Percentiles rank a stretch among this genome's conserved stretches.
phyloP scores from a whole-genome alignment of 2,888 invertebrate genomes.

The Caenorhabditis zanzibari region DNA sequence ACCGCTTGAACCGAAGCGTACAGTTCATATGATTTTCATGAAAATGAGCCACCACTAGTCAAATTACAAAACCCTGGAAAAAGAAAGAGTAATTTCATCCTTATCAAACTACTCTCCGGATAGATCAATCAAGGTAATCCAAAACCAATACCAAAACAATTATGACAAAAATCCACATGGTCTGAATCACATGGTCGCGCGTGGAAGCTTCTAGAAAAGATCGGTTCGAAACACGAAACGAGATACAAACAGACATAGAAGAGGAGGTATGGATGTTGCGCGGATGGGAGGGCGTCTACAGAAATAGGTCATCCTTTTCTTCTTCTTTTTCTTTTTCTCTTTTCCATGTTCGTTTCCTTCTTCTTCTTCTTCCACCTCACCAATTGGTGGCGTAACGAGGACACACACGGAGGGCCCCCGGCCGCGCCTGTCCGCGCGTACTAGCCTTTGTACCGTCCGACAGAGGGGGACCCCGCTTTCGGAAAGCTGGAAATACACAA shows the following conservation, averaged over 20 bases:
- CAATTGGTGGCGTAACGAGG: constrained; percentile 60
- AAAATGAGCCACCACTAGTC: too few relatives aligned
- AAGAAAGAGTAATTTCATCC: too few relatives aligned
- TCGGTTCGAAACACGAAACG: background rate
- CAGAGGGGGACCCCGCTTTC: background rate
- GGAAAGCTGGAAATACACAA: too few relatives aligned
- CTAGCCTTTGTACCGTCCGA: constrained; percentile 31
- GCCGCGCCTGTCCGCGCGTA: constrained; percentile 37
- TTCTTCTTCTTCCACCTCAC: constrained; percentile 4
- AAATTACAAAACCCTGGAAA: too few relatives aligned
- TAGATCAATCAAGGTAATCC: too few relatives aligned
- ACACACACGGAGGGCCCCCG: constrained; percentile 21
- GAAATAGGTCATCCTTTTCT: constrained; percentile 48
- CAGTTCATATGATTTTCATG: too few relatives aligned
- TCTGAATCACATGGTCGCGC: background rate
- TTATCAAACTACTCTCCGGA: too few relatives aligned
- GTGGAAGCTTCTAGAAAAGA: constrained; percentile 12
- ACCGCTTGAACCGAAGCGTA: too few relatives aligned
- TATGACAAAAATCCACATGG: background rate
- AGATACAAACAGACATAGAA: constrained; percentile 10
- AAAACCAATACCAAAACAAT: too few relatives aligned
- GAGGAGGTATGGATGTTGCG: constrained; percentile 1
- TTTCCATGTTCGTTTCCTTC: background rate
- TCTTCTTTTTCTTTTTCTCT: background rate
- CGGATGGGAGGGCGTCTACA: background rate